phyloP scores from a whole-genome alignment of 92 coral and sea anemone genomes.

The Chrysogorgia sp. region DNA sequence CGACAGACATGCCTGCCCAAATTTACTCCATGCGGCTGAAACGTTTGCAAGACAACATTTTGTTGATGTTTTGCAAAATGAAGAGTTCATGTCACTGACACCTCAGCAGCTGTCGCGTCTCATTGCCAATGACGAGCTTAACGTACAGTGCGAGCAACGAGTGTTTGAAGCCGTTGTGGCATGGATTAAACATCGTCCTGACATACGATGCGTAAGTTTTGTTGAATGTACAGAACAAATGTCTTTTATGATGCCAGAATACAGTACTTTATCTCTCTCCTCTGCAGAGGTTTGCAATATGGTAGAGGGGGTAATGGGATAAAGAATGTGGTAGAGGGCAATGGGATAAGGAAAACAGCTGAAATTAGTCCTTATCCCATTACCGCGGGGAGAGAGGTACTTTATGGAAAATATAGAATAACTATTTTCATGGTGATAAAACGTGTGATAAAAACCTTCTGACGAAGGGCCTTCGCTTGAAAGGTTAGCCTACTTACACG shows the following conservation, averaged over 20 bases:
- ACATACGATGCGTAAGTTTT: slow-evolving; percentile 68
- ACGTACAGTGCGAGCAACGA: slow-evolving; percentile 90
- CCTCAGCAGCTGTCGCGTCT: slow-evolving; percentile 76
- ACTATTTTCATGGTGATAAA: no score
- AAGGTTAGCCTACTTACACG: no score
- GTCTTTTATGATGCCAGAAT: no score
- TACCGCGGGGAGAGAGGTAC: no score
- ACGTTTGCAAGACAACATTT: slow-evolving; percentile 86
- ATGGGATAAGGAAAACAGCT: background rate
- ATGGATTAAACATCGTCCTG: slow-evolving; percentile 86
- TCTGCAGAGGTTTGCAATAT: no score
- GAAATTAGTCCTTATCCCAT: background rate
- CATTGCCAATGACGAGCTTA: slow-evolving; percentile 81
- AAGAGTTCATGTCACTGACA: slow-evolving; percentile 90
- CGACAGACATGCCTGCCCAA: slow-evolving; percentile 83
- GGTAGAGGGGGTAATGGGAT: no score
- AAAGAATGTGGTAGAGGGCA: no score
- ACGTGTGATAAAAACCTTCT: no score
- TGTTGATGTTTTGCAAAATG: slow-evolving; percentile 91
- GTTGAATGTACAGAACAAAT: no score
- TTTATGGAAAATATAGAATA: no score
- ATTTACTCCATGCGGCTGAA: slow-evolving; percentile 75
- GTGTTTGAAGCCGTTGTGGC: slow-evolving; percentile 97
- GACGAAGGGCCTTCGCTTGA: no score
- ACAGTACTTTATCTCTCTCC: no score